phyloP scores from a whole-genome alignment of 2,888 invertebrate species.

The Halictus quadricinctus region DNA sequence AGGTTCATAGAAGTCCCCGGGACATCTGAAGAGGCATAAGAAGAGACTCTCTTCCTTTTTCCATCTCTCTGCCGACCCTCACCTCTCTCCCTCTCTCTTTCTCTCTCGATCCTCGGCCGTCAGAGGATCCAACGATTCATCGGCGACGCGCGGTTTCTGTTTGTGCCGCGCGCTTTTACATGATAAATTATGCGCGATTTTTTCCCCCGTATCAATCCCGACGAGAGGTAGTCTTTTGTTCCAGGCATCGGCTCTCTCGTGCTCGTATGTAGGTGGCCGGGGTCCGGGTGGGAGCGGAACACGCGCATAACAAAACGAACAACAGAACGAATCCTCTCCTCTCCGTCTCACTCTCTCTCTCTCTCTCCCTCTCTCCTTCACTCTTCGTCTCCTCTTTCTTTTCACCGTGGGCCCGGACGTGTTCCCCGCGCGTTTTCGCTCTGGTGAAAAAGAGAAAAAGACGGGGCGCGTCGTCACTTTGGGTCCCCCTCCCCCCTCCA shows the following conservation, averaged over 20 bases:
- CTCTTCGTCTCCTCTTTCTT: background rate
- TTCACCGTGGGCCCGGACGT: background rate
- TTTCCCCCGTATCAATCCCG: slow-evolving; percentile 58
- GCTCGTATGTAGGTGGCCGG: slow-evolving; percentile 55
- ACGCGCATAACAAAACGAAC: slow-evolving; percentile 54
- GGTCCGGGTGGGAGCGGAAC: slow-evolving; percentile 38
- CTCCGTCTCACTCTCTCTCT: background rate
- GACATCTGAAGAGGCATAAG: slow-evolving; percentile 48
- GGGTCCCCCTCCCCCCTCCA: background rate
- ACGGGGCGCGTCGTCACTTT: background rate
- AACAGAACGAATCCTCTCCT: slow-evolving; percentile 40
- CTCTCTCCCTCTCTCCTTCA: too few relatives aligned
- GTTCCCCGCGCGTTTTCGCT: slow-evolving; percentile 61
- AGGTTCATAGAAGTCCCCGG: slow-evolving; percentile 51
- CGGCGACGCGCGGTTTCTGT: slow-evolving; percentile 48
- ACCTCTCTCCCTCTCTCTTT: background rate
- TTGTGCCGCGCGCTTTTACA: slow-evolving; percentile 53
- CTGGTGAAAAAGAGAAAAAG: background rate
- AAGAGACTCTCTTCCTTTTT: slow-evolving; percentile 24
- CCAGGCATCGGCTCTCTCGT: slow-evolving; percentile 24
- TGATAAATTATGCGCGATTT: slow-evolving; percentile 68
- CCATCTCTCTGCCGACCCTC: background rate
- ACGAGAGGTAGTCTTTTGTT: slow-evolving; percentile 63
- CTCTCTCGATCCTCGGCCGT: background rate
- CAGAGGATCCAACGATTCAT: slow-evolving; percentile 51